A percentile compares a stretch with the other conserved stretches of the same genome.
These are phyloP conservation scores for Cotesia vestalis DNA, from an alignment of 1,140 invertebrate species.

Conservation along the genomic window DNA sequence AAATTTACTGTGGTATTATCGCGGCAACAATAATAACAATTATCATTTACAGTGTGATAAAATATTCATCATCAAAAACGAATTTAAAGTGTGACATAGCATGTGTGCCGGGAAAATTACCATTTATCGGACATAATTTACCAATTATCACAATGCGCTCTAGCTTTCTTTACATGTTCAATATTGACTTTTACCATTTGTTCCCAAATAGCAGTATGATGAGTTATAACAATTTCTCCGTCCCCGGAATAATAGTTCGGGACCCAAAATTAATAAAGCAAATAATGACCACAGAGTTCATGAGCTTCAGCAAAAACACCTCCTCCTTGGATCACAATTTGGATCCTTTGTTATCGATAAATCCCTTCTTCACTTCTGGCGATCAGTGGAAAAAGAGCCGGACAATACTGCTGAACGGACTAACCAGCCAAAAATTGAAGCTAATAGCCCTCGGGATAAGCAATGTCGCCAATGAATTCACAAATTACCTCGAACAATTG, in stretches of 20 bases:
- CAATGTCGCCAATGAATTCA: slow-evolving; percentile 36
- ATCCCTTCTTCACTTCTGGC: slow-evolving; percentile 50
- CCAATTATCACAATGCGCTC: slow-evolving; percentile 34
- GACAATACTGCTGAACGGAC: slow-evolving; percentile 30
- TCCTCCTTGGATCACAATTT: slow-evolving; percentile 10
- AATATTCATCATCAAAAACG: slow-evolving; percentile 43
- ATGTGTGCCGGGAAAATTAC: slow-evolving; percentile 44
- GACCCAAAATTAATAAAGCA: slow-evolving; percentile 52
- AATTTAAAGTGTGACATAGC: slow-evolving; percentile 62
- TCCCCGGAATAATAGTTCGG: slow-evolving; percentile 47
- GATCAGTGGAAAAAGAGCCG: slow-evolving; percentile 39
- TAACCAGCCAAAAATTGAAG: slow-evolving; percentile 41
- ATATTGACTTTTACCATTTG: slow-evolving; percentile 38
- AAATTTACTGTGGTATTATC: no score
- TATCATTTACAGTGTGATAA: no score
- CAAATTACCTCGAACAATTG: slow-evolving; percentile 29
- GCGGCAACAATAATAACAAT: no score
- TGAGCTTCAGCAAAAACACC: slow-evolving; percentile 44
- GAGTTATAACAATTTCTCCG: slow-evolving; percentile 47
- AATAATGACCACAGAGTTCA: slow-evolving; percentile 51
- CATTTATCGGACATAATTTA: slow-evolving; percentile 48
- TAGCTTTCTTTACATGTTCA: slow-evolving; percentile 29
- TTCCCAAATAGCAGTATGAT: slow-evolving; percentile 41
- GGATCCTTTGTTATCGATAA: slow-evolving; percentile 45
- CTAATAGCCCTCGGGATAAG: slow-evolving; percentile 14